Percentiles rank a stretch among this genome's conserved stretches.
Conservation (phyloP, 2,797 vertebrate species). For the Pempheris klunzingeri region DNA sequence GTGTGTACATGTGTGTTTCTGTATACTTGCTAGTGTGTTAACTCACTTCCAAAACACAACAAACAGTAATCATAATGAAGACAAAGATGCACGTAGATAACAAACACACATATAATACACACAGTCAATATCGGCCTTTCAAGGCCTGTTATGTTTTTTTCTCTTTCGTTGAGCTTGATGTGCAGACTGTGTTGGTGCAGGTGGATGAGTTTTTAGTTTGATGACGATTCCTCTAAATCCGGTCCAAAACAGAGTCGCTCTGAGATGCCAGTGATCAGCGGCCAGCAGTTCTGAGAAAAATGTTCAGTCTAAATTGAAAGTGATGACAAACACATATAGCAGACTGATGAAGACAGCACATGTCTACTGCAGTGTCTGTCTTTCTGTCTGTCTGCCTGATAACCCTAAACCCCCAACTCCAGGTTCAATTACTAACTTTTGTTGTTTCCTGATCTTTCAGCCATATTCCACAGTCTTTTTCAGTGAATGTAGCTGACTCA, state of each 20-base stretch:
- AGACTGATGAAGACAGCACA: conserved; percentile 29
- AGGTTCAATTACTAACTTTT: no score
- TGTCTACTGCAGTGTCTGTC: not conserved
- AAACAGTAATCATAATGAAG: conserved; percentile 20
- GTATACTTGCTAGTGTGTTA: not conserved
- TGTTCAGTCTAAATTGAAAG: conserved; percentile 30
- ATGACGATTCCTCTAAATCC: conserved; percentile 33
- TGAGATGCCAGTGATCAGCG: conserved; percentile 37
- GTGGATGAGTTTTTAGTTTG: conserved; percentile 39
- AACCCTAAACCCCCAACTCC: no score
- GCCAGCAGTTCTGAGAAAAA: conserved; percentile 21
- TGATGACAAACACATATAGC: conserved; percentile 29
- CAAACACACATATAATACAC: conserved; percentile 10
- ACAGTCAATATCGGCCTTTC: conserved; percentile 19
- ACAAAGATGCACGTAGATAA: conserved; percentile 19
- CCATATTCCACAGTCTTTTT: not conserved
- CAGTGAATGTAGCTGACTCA: not conserved
- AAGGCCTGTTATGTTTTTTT: conserved; percentile 1
- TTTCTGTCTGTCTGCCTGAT: no score
- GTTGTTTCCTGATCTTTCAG: no score
- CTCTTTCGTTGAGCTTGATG: not conserved
- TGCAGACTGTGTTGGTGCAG: conserved; percentile 7
- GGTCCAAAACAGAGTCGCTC: conserved; percentile 24
- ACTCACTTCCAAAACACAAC: conserved; percentile 10
- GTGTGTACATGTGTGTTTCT: conserved; percentile 11